phyloP scores from a whole-genome alignment of 2,113 vertebrate species.

The Coracopsis vasa region DNA sequence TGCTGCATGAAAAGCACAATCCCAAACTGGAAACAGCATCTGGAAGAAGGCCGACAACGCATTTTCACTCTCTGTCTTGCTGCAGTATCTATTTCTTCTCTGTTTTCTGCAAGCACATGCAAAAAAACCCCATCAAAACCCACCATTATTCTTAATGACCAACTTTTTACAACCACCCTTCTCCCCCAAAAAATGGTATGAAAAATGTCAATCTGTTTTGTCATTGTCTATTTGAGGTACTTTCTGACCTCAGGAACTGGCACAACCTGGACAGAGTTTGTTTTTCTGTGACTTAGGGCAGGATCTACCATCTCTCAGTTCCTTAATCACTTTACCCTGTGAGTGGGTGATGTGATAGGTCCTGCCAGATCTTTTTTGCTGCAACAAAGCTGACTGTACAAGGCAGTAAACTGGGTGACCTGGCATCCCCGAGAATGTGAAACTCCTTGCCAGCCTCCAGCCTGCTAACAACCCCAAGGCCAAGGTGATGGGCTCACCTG shows the following conservation, averaged over 20 bases:
- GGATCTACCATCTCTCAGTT: not conserved
- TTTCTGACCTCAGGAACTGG: not conserved
- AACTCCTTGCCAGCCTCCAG: not conserved
- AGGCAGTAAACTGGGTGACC: not conserved
- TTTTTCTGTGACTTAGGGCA: not conserved
- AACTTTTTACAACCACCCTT: not conserved
- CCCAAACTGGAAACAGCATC: not conserved
- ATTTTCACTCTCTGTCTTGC: not conserved
- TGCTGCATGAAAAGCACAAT: not conserved
- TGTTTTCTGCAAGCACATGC: not conserved
- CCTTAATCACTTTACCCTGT: not conserved
- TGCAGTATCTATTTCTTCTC: not conserved
- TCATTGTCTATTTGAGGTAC: not conserved
- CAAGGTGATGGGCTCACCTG: not conserved
- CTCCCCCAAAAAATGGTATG: not conserved
- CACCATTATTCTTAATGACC: not conserved
- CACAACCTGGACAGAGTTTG: not conserved
- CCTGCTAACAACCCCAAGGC: not conserved
- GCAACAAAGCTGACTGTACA: not conserved
- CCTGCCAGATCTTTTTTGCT: not conserved
- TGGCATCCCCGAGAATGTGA: rapidly evolving
- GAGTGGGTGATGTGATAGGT: not conserved
- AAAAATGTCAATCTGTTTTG: not conserved
- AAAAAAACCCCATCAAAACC: not conserved
- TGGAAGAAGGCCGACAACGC: not conserved